These are phyloP conservation scores for Eurytoma californica DNA, from an alignment of 2,888 invertebrate species.

Conservation along the genomic window DNA sequence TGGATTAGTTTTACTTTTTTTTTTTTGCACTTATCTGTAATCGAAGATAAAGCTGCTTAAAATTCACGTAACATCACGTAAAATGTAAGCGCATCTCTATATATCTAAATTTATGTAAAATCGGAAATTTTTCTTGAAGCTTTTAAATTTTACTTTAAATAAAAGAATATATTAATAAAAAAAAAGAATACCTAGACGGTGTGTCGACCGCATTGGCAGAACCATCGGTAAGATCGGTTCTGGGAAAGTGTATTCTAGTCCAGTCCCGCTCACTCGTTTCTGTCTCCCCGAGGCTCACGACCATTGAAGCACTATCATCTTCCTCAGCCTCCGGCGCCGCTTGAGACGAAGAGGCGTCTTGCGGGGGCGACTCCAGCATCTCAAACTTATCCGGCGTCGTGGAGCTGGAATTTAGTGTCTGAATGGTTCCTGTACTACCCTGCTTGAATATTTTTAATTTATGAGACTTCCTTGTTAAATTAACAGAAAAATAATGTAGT, in stretches of 20 bases:
- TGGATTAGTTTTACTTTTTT: no score
- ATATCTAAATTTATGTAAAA: no score
- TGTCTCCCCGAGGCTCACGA: constrained; percentile 70
- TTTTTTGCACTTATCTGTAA: no score
- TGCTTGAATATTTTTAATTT: constrained; percentile 47
- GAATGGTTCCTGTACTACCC: constrained; percentile 64
- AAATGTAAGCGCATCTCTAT: no score
- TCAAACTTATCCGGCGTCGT: constrained; percentile 73
- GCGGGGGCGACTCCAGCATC: constrained; percentile 68
- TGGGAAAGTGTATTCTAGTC: constrained; percentile 74
- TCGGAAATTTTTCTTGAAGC: no score
- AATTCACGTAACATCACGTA: no score
- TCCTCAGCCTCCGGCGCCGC: constrained; percentile 67
- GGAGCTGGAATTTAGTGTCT: constrained; percentile 68
- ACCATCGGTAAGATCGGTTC: constrained; percentile 64
- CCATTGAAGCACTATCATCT: constrained; percentile 70
- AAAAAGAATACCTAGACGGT: constrained; percentile 58
- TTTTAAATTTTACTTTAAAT: not conserved
- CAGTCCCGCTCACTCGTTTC: constrained; percentile 74
- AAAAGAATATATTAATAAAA: not conserved
- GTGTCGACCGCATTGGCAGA: constrained; percentile 58
- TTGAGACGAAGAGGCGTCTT: constrained; percentile 63
- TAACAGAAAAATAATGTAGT: constrained; percentile 5
- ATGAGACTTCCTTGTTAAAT: constrained; percentile 28
- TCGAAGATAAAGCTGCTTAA: no score